Evolutionary conservation across 2,113 vertebrate species (phyloP).

Genomic region (Agapornis roseicollis): DNA sequence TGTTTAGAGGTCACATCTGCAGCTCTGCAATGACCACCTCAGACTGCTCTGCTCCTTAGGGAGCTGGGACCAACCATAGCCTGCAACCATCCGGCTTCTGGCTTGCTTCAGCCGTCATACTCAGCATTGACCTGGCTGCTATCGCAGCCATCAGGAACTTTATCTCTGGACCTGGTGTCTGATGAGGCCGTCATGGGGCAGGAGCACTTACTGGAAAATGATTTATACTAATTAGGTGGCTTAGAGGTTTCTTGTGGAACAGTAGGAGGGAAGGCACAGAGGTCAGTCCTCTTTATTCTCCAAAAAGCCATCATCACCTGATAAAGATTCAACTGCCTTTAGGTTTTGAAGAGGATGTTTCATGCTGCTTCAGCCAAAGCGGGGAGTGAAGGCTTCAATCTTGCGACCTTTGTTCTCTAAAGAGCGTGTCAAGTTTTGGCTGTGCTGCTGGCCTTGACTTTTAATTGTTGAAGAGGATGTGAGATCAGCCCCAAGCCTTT

Average conservation of each 20-base stretch:
- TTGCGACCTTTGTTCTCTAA: conserved; percentile 64
- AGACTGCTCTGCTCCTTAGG: background rate
- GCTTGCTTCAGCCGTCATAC: background rate
- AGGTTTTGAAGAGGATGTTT: conserved; percentile 56
- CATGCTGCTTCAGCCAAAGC: conserved; percentile 53
- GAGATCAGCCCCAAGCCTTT: conserved; percentile 58
- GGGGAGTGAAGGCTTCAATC: conserved; percentile 53
- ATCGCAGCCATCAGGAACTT: background rate
- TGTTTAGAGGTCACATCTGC: conserved; percentile 5
- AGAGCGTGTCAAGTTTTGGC: conserved; percentile 64
- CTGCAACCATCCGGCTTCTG: rapidly evolving
- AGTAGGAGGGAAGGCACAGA: conserved; percentile 44
- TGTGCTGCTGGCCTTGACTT: conserved; percentile 61
- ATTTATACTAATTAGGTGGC: conserved; percentile 61
- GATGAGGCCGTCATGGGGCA: background rate
- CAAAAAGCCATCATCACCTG: conserved; percentile 64
- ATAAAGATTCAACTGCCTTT: conserved; percentile 63
- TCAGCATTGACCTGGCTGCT: background rate
- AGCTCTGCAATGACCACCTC: background rate
- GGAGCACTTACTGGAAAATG: conserved; percentile 52
- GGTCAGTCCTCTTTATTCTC: conserved; percentile 57
- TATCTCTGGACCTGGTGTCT: conserved; percentile 11
- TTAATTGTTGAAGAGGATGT: conserved; percentile 67
- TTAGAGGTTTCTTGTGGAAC: conserved; percentile 34
- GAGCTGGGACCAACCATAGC: background rate